These are phyloP conservation scores for Ceramica pisi DNA, from an alignment of 2,888 invertebrate genomes.

Conservation along the genomic window DNA sequence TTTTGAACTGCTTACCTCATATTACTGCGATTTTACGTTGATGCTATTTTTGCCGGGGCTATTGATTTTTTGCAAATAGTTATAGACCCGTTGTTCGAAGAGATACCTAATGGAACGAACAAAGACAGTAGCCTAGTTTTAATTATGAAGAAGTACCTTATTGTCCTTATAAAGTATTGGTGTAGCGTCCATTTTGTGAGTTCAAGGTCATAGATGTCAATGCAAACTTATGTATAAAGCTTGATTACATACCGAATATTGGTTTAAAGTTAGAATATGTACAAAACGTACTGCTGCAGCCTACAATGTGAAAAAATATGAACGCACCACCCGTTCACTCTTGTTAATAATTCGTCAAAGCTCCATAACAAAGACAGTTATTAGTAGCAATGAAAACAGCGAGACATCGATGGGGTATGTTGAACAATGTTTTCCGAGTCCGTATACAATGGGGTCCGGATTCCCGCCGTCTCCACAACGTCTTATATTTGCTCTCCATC, in stretches of 20 bases:
- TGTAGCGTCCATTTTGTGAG: too few relatives aligned
- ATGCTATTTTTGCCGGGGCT: conserved; percentile 67
- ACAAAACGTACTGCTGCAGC: too few relatives aligned
- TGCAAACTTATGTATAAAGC: too few relatives aligned
- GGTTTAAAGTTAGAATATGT: too few relatives aligned
- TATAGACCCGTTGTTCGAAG: conserved; percentile 3
- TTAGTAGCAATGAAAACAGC: conserved; percentile 40
- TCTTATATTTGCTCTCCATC: conserved; percentile 76
- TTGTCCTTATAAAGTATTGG: too few relatives aligned
- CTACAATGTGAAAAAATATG: too few relatives aligned
- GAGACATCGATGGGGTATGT: conserved; percentile 50
- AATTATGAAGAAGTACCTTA: too few relatives aligned
- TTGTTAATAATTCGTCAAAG: not conserved
- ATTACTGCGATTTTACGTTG: conserved; percentile 73
- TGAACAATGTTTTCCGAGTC: conserved; percentile 46
- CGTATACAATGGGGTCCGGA: conserved; percentile 42
- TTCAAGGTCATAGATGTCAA: too few relatives aligned
- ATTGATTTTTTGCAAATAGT: conserved; percentile 61
- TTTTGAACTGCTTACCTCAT: conserved; percentile 85
- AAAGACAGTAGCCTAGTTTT: not conserved
- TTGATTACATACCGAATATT: too few relatives aligned
- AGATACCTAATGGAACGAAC: not conserved
- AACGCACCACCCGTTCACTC: not conserved
- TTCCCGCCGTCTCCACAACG: conserved; percentile 45
- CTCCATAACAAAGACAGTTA: conserved; percentile 17